Evolutionary conservation across 2,113 vertebrate genomes (phyloP).

Genomic region (Seriola quinqueradiata): DNA sequence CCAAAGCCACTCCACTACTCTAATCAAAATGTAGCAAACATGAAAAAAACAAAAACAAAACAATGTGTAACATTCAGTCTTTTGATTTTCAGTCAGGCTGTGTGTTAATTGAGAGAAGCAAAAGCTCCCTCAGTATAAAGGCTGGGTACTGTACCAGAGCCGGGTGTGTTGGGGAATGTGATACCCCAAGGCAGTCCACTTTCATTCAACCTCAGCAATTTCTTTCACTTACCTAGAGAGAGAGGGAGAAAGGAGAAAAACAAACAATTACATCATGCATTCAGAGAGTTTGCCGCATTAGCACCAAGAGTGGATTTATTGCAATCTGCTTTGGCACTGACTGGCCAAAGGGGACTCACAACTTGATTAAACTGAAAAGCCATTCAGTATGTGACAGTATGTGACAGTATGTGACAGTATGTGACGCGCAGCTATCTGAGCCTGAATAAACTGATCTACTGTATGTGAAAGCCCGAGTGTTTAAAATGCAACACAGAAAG

Average conservation of each 20-base stretch:
- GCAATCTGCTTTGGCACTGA: slow-evolving; percentile 14
- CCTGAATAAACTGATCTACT: slow-evolving; percentile 25
- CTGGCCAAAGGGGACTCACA: slow-evolving; percentile 30
- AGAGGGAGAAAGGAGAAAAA: slow-evolving; percentile 45
- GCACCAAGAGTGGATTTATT: slow-evolving; percentile 24
- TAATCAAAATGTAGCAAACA: neutral
- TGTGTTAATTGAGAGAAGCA: slow-evolving; percentile 11
- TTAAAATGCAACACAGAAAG: neutral
- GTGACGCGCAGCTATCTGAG: slow-evolving; percentile 11
- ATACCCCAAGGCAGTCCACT: slow-evolving; percentile 57
- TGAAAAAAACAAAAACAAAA: neutral
- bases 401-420: slow-evolving; percentile 19
- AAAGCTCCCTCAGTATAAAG: slow-evolving; percentile 15
- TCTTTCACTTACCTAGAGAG: slow-evolving; percentile 83
- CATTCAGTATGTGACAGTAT: slow-evolving; percentile 25
- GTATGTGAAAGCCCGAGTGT: neutral
- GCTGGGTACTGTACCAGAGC: slow-evolving; percentile 62
- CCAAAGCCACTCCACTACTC: neutral
- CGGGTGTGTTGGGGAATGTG: slow-evolving; percentile 37
- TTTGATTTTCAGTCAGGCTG: slow-evolving; percentile 20
- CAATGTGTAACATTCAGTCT: neutral
- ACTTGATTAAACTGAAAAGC: slow-evolving; percentile 47
- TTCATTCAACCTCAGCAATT: slow-evolving; percentile 66
- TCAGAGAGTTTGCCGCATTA: slow-evolving; percentile 34
- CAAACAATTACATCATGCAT: slow-evolving; percentile 53